Base-by-base conservation (phyloP, 2,113 vertebrate genomes). In the Solenodon paradoxus region DNA sequence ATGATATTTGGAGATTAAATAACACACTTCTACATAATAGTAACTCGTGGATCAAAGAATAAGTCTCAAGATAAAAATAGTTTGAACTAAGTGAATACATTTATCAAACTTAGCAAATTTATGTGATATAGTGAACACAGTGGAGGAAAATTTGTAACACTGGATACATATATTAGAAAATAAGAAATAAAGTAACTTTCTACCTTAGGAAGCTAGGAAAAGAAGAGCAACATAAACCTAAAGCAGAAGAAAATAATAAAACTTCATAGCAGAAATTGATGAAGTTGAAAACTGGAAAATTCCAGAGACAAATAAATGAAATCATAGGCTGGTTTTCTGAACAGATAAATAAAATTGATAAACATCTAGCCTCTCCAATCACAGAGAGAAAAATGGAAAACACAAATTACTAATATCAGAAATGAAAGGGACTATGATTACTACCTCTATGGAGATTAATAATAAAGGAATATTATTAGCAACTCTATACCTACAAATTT, bases 21-120 rank as follows among this genome's bases (percentile, higher is more conserved):
- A 92, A 51, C 6, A 53, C 4, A 66, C 47, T 90, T 93, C 28
- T 71, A 57, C 81, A 26, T 85, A 74, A n/a, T n/a, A n/a, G n/a
- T n/a, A n/a, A 83, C 32, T 72, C 16, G 53, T 79, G 26, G 16
- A 28, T 69, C 45, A 80, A 64, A 80, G 53, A 64, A 32, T 81
- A 85, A 75, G 71, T 61, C 71, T 90, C 9, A 78, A 88, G 80
- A 83, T 91, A 40, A 75, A 93, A 81, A 16, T 59, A 80, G 81
- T 69, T 96, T 84, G 20, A 93, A 71, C 17, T 81, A 92, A 89
- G 93, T 93, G 45, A 61, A 95, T 88, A 79, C 51, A 66, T 19
- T 51, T 79, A 93, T 32, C 26, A 92, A 90, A 32, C n/a, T n/a
- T n/a, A n/a, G n/a, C n/a, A n/a, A 92, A 86, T 78, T 72, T 78